A percentile compares a stretch with the other conserved stretches of the same genome.
Conservation (phyloP, 92 coral and sea anemone genomes). For the Scolanthus callimorphus region DNA sequence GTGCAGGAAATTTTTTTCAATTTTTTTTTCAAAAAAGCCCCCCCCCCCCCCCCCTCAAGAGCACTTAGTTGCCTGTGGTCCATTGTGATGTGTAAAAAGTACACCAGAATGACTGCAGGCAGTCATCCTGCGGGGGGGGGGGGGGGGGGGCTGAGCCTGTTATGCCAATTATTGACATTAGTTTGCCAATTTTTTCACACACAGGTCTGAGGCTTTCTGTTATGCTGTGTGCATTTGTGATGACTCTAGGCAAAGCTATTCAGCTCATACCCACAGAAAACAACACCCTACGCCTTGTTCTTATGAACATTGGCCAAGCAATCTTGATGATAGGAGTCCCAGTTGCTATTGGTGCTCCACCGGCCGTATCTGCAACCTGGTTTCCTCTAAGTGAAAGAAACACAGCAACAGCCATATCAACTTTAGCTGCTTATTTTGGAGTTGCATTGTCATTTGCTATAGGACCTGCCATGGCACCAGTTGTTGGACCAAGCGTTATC, state of each 20-base stretch:
- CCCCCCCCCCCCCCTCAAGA: no score
- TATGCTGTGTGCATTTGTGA: conserved; percentile 45
- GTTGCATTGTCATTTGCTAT: conserved; percentile 50
- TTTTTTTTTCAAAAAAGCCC: no score
- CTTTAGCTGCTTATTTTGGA: conserved; percentile 62
- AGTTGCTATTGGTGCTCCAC: conserved; percentile 64
- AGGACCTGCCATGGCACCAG: conserved; percentile 74
- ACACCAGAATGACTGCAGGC: no score
- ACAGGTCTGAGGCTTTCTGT: conserved; percentile 69
- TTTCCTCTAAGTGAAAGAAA: conserved; percentile 75
- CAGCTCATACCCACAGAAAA: conserved; percentile 51
- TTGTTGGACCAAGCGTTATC: neutral
- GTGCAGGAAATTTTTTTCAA: no score
- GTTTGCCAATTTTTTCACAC: no score
- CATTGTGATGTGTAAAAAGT: no score
- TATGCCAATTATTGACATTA: no score
- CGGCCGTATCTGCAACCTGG: conserved; percentile 84
- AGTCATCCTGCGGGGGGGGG: no score
- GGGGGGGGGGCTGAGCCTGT: no score
- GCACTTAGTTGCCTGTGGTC: no score
- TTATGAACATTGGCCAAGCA: conserved; percentile 69
- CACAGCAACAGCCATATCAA: conserved; percentile 69
- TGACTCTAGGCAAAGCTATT: conserved; percentile 57
- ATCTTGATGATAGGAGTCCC: conserved; percentile 52
- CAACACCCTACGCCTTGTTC: conserved; percentile 25